Percentiles rank a stretch among this genome's conserved stretches.
Conservation (phyloP, 2,888 invertebrate genomes). For the Lasioglossum figueresi region DNA sequence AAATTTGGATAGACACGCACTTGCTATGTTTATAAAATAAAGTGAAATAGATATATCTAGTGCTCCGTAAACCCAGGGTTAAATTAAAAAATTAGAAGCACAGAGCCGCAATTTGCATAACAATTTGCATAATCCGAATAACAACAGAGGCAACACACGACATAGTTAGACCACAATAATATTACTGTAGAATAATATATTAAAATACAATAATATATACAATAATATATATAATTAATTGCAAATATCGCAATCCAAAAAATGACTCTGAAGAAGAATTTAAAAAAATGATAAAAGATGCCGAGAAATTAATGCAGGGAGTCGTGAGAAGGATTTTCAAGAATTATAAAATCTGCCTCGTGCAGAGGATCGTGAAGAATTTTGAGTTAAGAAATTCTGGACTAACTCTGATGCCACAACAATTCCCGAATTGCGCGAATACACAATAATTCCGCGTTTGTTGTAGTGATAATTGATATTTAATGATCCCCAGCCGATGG, state of each 20-base stretch:
- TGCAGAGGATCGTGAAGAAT: too few relatives aligned
- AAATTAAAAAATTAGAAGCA: neutral
- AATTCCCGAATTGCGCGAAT: neutral
- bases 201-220: too few relatives aligned
- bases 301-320: too few relatives aligned
- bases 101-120: neutral
- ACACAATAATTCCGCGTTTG: neutral
- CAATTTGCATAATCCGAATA: neutral
- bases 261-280: too few relatives aligned
- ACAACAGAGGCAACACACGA: neutral
- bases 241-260: too few relatives aligned
- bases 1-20: too few relatives aligned
- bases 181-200: too few relatives aligned
- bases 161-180: neutral
- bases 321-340: neutral
- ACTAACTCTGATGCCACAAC: neutral
- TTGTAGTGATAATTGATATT: conserved; percentile 1
- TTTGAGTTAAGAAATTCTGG: neutral
- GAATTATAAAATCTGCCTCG: too few relatives aligned
- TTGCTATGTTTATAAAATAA: too few relatives aligned
- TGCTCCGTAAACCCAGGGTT: too few relatives aligned
- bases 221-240: too few relatives aligned
- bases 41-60: too few relatives aligned
- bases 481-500: neutral
- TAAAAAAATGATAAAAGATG: neutral